These are phyloP conservation scores for Myocastor coypus DNA, from an alignment of 2,113 vertebrate species.

Conservation along the genomic window DNA sequence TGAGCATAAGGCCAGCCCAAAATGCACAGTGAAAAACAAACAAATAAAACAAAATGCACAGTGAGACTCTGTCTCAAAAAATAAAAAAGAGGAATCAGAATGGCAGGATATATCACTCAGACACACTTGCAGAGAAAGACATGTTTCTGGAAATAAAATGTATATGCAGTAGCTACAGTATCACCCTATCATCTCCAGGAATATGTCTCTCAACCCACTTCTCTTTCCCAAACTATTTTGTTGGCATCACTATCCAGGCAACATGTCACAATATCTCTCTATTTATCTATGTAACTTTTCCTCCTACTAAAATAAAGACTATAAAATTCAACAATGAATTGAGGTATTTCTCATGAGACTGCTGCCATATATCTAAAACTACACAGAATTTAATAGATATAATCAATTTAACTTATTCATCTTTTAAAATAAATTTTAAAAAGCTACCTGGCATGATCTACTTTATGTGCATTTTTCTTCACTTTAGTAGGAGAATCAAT, in stretches of 20 bases:
- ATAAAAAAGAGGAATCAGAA: neutral
- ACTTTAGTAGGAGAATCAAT: constrained; percentile 85
- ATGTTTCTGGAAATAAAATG: neutral
- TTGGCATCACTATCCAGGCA: neutral
- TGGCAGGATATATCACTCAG: neutral
- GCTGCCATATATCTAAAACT: neutral
- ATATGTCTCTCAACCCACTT: neutral
- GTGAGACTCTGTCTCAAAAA: too few relatives aligned
- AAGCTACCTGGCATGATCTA: constrained; percentile 94
- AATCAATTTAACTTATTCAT: neutral
- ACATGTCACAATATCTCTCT: neutral
- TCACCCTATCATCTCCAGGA: neutral
- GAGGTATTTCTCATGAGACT: neutral
- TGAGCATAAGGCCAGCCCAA: too few relatives aligned
- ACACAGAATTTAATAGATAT: neutral
- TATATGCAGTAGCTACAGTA: neutral
- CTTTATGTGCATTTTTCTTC: constrained; percentile 83
- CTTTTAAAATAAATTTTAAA: constrained; percentile 49
- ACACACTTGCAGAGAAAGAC: neutral
- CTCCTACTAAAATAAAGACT: neutral
- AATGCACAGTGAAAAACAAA: too few relatives aligned
- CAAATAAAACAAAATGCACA: too few relatives aligned
- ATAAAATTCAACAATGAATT: neutral
- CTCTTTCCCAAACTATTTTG: constrained; percentile 38
- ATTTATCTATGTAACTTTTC: constrained; percentile 1